Base-by-base conservation (phyloP, 2,797 vertebrate species). In the Huso huso region DNA sequence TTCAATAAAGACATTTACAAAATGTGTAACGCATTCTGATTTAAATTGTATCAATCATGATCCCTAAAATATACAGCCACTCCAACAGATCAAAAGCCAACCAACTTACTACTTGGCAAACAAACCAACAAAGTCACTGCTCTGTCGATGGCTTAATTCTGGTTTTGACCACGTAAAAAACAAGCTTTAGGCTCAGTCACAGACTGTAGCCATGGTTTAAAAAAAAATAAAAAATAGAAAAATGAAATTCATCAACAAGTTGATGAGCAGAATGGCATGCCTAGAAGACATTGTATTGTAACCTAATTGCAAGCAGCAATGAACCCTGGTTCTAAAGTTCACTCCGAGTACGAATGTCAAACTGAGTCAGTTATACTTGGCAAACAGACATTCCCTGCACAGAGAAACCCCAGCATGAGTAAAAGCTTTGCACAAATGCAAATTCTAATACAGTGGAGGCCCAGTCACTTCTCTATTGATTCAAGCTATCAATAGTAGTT, bases 401-500 rank as follows among this genome's bases (percentile, higher is more conserved):
- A 57, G 49, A 53, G 49, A 64, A 48, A 64, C 48, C 15, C 49
- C 48, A 8, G 18, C 18, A 63, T 10, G 7, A 8, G 50, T 8
- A 63, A 48, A 49, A n/a, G 51, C 64, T 48, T 66, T 66, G 64
- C 52, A 11, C 48, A 50, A 1, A 48, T 51, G 51, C 4, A 8
- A 50, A 3, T 60, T 64, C 48, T 52, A 51, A n/a, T 11, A 13
- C 15, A 53, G 64, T 61, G 52, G 51, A 61, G 61, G 61, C 23
- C 23, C 10, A 55, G 18, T 6, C 48, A 48, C 18, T 10, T 62
- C 61, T 37, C 18, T n/a, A 63, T 63, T 58, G 51, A 68, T 72
- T 70, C 52, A 49, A 74, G 75, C 77, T 71, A 80, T 83, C 81
- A 79, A 76, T 79, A 77, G 72, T 76, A 75, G 75, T 74, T 76